Percentiles rank a stretch among this genome's conserved stretches.
phyloP scores from a whole-genome alignment of 2,797 vertebrate genomes.

The Botia kubotai region DNA sequence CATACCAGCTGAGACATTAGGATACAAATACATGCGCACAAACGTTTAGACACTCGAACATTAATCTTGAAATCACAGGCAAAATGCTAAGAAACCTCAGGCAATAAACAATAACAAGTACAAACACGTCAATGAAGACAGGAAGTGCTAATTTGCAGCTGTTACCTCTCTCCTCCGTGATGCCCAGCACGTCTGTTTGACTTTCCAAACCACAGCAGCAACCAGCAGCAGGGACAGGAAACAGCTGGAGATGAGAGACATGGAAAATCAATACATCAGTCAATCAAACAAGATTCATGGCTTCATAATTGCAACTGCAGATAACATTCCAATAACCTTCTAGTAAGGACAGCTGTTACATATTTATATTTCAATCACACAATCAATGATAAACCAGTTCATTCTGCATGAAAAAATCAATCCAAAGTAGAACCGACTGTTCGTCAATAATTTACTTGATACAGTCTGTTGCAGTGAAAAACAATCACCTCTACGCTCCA shows the following conservation, averaged over 20 bases:
- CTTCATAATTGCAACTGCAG: conserved; percentile 15
- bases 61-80: conserved; percentile 1
- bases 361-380: conserved; percentile 33
- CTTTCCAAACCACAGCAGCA: conserved; percentile 93
- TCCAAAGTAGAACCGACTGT: conserved; percentile 18
- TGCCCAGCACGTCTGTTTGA: conserved; percentile 95
- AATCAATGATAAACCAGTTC: conserved; percentile 41
- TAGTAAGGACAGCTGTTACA: conserved; percentile 25
- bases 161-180: conserved; percentile 91
- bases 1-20: background rate
- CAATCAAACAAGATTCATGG: conserved; percentile 36
- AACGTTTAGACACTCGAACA: background rate
- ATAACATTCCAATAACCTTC: conserved; percentile 39
- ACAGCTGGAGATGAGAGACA: conserved; percentile 78
- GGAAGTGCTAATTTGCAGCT: conserved; percentile 48
- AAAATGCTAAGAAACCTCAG: background rate
- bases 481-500: conserved; percentile 27
- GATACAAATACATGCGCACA: background rate
- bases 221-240: conserved; percentile 92
- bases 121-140: background rate
- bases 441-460: conserved; percentile 36
- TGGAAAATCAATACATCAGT: conserved; percentile 42
- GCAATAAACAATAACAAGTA: conserved; percentile 6
- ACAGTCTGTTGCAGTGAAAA: conserved; percentile 13
- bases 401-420: conserved; percentile 30